Evolutionary conservation across 1,140 invertebrate genomes (phyloP).

Genomic region (Tetramorium parvispinum): DNA sequence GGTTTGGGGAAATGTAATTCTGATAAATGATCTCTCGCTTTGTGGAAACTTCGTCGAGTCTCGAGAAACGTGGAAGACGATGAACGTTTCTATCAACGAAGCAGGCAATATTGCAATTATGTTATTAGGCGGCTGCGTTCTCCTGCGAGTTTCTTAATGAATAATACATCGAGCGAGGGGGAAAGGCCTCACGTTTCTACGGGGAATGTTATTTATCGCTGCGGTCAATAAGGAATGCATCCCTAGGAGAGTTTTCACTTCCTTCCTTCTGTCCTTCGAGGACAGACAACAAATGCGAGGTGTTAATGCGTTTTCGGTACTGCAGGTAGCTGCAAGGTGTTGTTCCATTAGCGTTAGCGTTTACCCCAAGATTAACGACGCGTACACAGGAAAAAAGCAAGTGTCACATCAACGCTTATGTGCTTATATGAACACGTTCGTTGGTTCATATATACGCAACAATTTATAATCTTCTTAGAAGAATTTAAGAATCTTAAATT

Average conservation of each 20-base stretch:
- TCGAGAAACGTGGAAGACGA: not conserved
- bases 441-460: no score
- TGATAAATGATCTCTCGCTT: not conserved
- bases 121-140: not conserved
- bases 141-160: conserved; percentile 19
- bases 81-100: not conserved
- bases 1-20: not conserved
- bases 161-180: conserved; percentile 28
- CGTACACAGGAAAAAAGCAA: no score
- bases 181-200: not conserved
- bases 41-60: not conserved
- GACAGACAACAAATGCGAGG: conserved; percentile 48
- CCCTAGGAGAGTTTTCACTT: conserved; percentile 45
- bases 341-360: conserved; percentile 53
- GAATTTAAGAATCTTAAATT: no score
- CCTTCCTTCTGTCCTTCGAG: conserved; percentile 48
- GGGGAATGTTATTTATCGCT: conserved; percentile 28
- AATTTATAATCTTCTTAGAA: no score
- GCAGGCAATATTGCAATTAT: conserved; percentile 17
- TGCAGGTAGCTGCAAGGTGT: conserved; percentile 40
- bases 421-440: no score
- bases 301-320: conserved; percentile 45
- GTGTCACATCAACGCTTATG: no score
- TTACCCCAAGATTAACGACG: conserved; percentile 38
- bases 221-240: conserved; percentile 51